Conservation (phyloP, 2,888 invertebrate genomes). For the Mamestra brassicae region DNA sequence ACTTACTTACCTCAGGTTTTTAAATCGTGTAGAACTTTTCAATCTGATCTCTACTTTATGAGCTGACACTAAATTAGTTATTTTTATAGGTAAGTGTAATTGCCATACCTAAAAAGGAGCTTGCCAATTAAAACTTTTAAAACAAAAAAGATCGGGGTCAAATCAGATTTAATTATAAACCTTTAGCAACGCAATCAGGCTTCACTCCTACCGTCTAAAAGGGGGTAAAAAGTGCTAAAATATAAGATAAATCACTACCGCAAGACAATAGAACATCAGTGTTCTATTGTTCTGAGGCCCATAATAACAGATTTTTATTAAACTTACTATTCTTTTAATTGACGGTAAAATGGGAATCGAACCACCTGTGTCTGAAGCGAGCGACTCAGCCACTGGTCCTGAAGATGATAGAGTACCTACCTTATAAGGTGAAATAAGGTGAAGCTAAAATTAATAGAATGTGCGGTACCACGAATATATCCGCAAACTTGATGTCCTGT, state of each 20-base stretch:
- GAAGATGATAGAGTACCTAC: too few relatives aligned
- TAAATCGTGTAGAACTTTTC: too few relatives aligned
- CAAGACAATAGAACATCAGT: neutral
- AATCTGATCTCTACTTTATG: too few relatives aligned
- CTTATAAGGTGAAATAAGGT: neutral
- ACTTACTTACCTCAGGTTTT: too few relatives aligned
- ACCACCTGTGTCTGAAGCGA: neutral
- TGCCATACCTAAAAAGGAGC: neutral
- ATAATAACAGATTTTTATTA: conserved; percentile 10
- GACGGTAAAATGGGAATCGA: conserved; percentile 6
- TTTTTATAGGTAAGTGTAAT: neutral
- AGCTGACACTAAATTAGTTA: too few relatives aligned
- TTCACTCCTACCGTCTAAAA: neutral
- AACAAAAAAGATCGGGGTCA: neutral
- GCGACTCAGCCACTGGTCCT: neutral
- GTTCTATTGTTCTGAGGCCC: neutral
- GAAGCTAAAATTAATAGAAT: neutral
- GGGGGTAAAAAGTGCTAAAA: neutral
- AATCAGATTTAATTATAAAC: neutral
- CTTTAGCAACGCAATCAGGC: neutral
- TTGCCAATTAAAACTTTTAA: neutral
- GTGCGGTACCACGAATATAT: neutral
- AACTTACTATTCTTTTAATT: neutral
- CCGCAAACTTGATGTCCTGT: neutral
- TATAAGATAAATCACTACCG: neutral